Evolutionary conservation across 2,888 invertebrate genomes (phyloP).

Genomic region (Thyatira batis): DNA sequence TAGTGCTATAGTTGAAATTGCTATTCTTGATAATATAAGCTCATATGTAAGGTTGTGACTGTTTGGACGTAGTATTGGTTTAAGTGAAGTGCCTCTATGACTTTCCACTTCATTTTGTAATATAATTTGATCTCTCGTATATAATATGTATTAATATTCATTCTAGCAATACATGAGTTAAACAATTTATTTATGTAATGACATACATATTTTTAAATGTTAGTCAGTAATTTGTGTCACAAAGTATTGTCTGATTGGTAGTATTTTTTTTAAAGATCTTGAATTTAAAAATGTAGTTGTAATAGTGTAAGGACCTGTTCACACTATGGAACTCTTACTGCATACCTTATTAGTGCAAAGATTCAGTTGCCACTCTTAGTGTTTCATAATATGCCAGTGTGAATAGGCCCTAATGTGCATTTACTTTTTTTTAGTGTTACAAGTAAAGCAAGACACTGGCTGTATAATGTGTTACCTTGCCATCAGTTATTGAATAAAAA

Average conservation of each 20-base stretch:
- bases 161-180: slow-evolving; percentile 10
- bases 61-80: slow-evolving; percentile 54
- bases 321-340: not conserved
- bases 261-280: not conserved
- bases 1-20: slow-evolving; percentile 27
- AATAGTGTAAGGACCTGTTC: not conserved
- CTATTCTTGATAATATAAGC: slow-evolving; percentile 43
- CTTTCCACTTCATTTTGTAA: slow-evolving; percentile 12
- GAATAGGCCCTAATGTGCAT: slow-evolving; percentile 26
- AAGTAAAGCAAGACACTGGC: slow-evolving; percentile 21
- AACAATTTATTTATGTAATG: not conserved
- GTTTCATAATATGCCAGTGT: not conserved
- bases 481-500: slow-evolving; percentile 43
- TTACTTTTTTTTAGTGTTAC: slow-evolving; percentile 26
- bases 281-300: not conserved
- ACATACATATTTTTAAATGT: not conserved
- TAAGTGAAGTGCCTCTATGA: slow-evolving; percentile 63
- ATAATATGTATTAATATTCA: slow-evolving; percentile 5
- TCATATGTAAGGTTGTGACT: slow-evolving; percentile 75
- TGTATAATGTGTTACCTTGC: slow-evolving; percentile 38
- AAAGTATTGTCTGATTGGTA: not conserved
- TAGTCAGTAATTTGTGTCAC: not conserved
- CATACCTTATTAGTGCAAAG: not conserved
- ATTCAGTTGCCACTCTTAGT: not conserved
- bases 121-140: not conserved